Evolutionary conservation across 1,140 invertebrate genomes (phyloP).

Genomic region (Lepidotrigona ventralis): DNA sequence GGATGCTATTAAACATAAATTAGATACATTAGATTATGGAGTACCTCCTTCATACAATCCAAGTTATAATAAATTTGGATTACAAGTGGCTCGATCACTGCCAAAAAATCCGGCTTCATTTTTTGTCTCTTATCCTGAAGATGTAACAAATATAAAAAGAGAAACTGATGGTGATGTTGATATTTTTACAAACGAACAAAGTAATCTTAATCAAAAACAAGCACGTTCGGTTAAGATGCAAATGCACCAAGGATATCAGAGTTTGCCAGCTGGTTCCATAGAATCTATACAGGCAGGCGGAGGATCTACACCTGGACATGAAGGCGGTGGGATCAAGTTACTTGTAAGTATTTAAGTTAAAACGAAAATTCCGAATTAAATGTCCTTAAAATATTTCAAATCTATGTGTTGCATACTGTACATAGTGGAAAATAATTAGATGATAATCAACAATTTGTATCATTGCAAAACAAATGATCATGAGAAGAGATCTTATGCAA

Average conservation of each 20-base stretch:
- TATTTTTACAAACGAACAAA: conserved; percentile 31
- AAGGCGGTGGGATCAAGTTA: conserved; percentile 76
- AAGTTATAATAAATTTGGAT: conserved; percentile 8
- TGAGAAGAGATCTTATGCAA: conserved; percentile 20
- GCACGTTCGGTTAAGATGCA: conserved; percentile 73
- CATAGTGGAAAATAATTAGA: neutral
- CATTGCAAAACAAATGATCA: conserved; percentile 34
- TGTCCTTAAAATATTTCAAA: neutral
- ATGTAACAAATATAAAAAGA: conserved; percentile 55
- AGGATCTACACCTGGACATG: conserved; percentile 68
- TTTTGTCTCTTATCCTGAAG: conserved; percentile 66
- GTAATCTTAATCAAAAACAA: conserved; percentile 40
- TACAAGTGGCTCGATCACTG: conserved; percentile 47
- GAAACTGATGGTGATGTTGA: conserved; percentile 53
- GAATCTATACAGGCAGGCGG: conserved; percentile 75
- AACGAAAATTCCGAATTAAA: conserved; percentile 25
- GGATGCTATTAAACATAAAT: conserved; percentile 69
- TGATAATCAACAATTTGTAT: neutral
- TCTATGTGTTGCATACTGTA: neutral
- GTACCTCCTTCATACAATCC: conserved; percentile 20
- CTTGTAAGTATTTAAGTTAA: conserved; percentile 66
- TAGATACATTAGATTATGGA: conserved; percentile 40
- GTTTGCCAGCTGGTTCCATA: conserved; percentile 73
- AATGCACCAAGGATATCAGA: conserved; percentile 77
- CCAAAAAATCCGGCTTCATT: conserved; percentile 61